Evolutionary conservation across 2,113 vertebrate species (phyloP).

Genomic region (Thalassoma bifasciatum): DNA sequence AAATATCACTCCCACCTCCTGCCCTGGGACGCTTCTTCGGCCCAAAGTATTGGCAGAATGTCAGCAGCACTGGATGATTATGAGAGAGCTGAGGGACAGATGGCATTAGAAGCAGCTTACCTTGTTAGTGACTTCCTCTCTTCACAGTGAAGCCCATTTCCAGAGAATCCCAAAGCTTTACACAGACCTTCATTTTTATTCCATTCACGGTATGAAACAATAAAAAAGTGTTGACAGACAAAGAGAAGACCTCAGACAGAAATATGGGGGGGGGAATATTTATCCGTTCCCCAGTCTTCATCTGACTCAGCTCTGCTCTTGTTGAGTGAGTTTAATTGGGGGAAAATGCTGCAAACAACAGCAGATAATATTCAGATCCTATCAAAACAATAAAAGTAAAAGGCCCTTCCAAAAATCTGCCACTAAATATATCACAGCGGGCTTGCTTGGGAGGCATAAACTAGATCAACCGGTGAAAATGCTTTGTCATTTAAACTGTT

Average conservation of each 20-base stretch:
- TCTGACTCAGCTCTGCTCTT: conserved; percentile 51
- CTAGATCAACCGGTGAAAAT: neutral
- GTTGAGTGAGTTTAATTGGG: conserved; percentile 57
- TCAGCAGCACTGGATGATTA: conserved; percentile 66
- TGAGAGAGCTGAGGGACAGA: conserved; percentile 69
- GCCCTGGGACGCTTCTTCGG: conserved; percentile 39
- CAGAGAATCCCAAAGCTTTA: conserved; percentile 18
- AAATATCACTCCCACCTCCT: conserved; percentile 47
- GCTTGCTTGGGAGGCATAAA: conserved; percentile 27
- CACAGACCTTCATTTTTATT: conserved; percentile 27
- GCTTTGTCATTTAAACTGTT: neutral
- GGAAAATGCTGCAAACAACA: conserved; percentile 43
- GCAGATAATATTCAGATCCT: conserved; percentile 21
- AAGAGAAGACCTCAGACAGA: conserved; percentile 1
- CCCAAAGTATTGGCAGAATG: conserved; percentile 58
- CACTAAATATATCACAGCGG: conserved; percentile 51
- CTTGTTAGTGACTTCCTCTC: conserved; percentile 42
- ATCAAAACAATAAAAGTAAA: conserved; percentile 45
- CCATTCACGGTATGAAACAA: conserved; percentile 1
- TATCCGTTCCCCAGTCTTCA: conserved; percentile 21
- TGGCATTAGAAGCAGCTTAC: conserved; percentile 65
- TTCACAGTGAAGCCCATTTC: conserved; percentile 8
- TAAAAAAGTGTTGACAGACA: conserved; percentile 4
- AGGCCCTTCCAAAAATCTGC: conserved; percentile 32
- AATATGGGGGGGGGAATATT: conserved; percentile 20